Evolutionary conservation across 2,113 vertebrate genomes (phyloP).

Genomic region (Gracilinanus agilis): DNA sequence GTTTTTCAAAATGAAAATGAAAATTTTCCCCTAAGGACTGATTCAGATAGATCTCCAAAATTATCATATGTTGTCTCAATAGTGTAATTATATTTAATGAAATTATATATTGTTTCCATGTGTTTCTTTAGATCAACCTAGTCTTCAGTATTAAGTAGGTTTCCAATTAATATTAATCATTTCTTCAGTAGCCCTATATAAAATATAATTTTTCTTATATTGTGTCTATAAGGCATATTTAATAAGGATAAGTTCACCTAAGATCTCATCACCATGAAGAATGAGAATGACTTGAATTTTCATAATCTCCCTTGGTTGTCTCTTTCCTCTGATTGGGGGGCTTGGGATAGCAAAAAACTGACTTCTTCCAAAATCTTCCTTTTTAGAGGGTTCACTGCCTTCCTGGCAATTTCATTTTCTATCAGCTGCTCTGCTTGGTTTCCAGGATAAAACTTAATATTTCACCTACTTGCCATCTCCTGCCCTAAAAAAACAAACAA

Average conservation of each 20-base stretch:
- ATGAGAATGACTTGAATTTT: neutral
- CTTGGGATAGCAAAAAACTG: neutral
- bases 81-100: neutral
- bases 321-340: neutral
- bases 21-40: neutral
- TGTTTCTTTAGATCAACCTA: neutral
- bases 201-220: neutral
- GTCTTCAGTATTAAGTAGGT: neutral
- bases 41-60: neutral
- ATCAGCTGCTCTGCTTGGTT: neutral
- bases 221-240: neutral
- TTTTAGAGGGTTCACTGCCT: neutral
- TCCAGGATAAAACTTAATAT: neutral
- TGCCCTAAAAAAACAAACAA: no score
- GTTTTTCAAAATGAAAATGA: neutral
- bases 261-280: neutral
- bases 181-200: neutral
- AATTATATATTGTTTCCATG: neutral
- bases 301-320: neutral
- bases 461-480: neutral
- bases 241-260: neutral
- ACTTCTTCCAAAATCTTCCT: neutral
- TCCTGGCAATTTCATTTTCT: neutral
- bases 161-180: neutral
- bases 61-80: neutral